Evolutionary conservation across 2,888 invertebrate genomes (phyloP).

Genomic region (Ophion costatus): DNA sequence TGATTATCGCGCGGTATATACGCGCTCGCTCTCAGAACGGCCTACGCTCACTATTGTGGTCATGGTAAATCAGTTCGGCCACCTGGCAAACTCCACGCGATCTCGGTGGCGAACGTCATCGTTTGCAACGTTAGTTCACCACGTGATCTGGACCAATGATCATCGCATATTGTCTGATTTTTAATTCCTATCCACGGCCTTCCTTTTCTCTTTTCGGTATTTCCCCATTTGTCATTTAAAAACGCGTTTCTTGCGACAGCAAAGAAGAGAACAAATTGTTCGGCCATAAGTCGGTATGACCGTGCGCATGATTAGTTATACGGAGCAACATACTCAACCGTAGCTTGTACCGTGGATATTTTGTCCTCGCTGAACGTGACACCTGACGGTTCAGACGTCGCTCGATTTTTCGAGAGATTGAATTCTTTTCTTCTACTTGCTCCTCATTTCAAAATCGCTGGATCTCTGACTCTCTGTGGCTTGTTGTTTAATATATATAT

Average conservation of each 20-base stretch:
- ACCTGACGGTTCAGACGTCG: constrained; percentile 21
- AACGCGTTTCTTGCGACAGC: neutral
- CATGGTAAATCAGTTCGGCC: constrained; percentile 78
- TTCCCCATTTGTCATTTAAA: constrained; percentile 18
- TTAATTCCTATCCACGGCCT: constrained; percentile 24
- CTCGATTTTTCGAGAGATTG: constrained; percentile 13
- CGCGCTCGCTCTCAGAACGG: constrained; percentile 48
- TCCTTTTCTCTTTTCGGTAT: constrained; percentile 26
- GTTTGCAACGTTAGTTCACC: constrained; percentile 41
- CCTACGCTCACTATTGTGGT: constrained; percentile 77
- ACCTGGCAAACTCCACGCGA: constrained; percentile 72
- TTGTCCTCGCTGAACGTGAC: constrained; percentile 43
- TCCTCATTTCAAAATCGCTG: constrained; percentile 2
- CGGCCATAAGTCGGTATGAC: constrained; percentile 6
- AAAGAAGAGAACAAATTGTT: constrained; percentile 6
- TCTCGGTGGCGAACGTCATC: constrained; percentile 62
- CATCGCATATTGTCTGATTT: constrained; percentile 23
- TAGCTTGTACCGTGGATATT: constrained; percentile 15
- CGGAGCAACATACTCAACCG: neutral
- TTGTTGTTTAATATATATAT: neutral
- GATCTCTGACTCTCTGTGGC: constrained; percentile 13
- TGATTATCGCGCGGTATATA: constrained; percentile 1
- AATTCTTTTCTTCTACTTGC: neutral
- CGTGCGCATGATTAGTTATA: neutral
- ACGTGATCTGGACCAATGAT: constrained; percentile 16